Evolutionary conservation across 2,888 invertebrate species (phyloP), one percentile per base, ranked within the genome.

Genomic region (Drosophila anomelani): DNA sequence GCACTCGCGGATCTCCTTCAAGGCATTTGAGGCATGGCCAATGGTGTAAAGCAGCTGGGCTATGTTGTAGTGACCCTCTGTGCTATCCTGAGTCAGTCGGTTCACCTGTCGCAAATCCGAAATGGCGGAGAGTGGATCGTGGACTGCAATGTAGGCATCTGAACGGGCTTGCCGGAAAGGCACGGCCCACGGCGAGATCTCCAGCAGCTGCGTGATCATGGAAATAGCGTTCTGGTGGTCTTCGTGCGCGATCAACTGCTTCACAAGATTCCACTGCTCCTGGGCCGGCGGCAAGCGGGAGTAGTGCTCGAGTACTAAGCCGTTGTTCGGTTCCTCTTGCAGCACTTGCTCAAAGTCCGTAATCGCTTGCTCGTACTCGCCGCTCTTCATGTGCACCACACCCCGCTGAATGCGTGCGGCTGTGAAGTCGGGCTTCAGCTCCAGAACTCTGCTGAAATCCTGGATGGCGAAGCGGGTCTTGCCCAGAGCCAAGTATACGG

Each of bases 1-100:
- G 92, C 99, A 99, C 92, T 99, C 99, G 23, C 99, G 95, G 77
- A 99, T 96, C 93, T 99, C 98, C 93, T 95, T 96, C 41, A 99
- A 93, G 0, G 98, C 95, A 85, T 98, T 98, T 23, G 96, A 96
- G 53, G 98, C 97, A 85, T 99, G 97, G 4, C 99, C 99, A 62
- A 98, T 94, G 80, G 95, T 94, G 93, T 99, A 99, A 59, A 98
- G 95, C 72, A 99, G 93, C 62, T 94, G 93, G 53, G 98, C 95
- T n/a, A 99, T 94, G 77, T 86, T 85, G 70, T 89, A 92, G 60
- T 91, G 92, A 0, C 98, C 98, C 66, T 95, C 95, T 0, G 98
- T 98, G 91, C 98, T 98, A 93, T 99, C 99, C 79, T 96, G 95
- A 71, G 96, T 95, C 69, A 99, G 94, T 84, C 98, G 97, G 67